These are phyloP conservation scores for Abramis brama DNA, from an alignment of 2,113 vertebrate species.

Conservation along the genomic window DNA sequence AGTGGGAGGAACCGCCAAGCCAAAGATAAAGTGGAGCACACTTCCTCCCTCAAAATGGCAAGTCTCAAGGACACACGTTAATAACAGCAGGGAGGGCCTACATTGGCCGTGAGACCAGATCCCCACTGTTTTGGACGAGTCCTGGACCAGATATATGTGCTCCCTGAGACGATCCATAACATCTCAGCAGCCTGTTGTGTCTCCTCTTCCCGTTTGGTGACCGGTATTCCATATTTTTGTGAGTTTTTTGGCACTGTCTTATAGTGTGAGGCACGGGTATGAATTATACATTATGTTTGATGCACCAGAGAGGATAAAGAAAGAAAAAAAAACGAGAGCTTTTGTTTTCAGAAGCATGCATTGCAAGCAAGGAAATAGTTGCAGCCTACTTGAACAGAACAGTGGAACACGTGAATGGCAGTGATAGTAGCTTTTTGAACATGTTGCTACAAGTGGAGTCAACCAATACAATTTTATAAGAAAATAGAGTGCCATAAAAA, in stretches of 20 bases:
- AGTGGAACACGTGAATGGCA: slow-evolving; percentile 71
- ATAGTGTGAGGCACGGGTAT: slow-evolving; percentile 35
- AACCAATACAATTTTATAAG: slow-evolving; percentile 68
- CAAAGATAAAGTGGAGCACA: slow-evolving; percentile 54
- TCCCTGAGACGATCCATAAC: slow-evolving; percentile 27
- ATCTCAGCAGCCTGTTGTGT: neutral
- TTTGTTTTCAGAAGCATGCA: slow-evolving; percentile 70
- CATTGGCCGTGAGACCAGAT: slow-evolving; percentile 4
- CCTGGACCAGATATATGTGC: slow-evolving; percentile 41
- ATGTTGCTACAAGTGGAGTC: slow-evolving; percentile 65
- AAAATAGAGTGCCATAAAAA: slow-evolving; percentile 74
- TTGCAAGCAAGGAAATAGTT: slow-evolving; percentile 72
- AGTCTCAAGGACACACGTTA: slow-evolving; percentile 49
- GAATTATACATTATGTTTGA: slow-evolving; percentile 18
- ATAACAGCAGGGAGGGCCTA: slow-evolving; percentile 26
- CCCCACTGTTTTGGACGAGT: slow-evolving; percentile 10
- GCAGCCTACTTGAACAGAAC: slow-evolving; percentile 63
- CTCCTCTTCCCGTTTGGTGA: slow-evolving; percentile 12
- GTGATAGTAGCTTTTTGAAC: slow-evolving; percentile 74
- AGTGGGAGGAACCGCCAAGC: slow-evolving; percentile 53
- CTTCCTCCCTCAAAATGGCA: slow-evolving; percentile 59
- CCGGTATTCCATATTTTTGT: neutral
- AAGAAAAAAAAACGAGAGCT: slow-evolving; percentile 17
- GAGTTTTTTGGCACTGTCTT: slow-evolving; percentile 27
- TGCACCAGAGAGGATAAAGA: slow-evolving; percentile 14